Conservation (phyloP, 2,888 invertebrate genomes). For the Cryptophagus acutangulus region DNA sequence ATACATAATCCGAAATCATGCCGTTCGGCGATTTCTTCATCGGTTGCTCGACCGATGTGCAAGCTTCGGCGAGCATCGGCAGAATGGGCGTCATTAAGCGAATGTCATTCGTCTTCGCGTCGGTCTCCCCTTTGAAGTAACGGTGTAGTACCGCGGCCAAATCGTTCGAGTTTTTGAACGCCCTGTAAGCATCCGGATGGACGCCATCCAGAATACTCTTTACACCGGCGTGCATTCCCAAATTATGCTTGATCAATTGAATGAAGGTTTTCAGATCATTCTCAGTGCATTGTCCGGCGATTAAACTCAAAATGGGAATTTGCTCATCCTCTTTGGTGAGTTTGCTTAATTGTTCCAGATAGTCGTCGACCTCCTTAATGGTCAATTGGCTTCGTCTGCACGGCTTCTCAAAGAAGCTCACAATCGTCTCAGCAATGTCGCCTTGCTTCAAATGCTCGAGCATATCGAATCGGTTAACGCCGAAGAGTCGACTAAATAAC, state of each 20-base stretch:
- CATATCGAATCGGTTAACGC: constrained; percentile 73
- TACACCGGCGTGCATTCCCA: constrained; percentile 87
- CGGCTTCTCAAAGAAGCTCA: constrained; percentile 72
- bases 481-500: constrained; percentile 76
- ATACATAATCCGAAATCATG: constrained; percentile 87
- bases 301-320: constrained; percentile 64
- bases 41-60: constrained; percentile 85
- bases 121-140: constrained; percentile 29
- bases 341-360: constrained; percentile 67
- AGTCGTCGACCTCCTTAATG: constrained; percentile 70
- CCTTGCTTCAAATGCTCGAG: constrained; percentile 77
- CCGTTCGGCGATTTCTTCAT: constrained; percentile 90
- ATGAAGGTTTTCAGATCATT: constrained; percentile 81
- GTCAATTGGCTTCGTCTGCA: constrained; percentile 64
- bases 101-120: constrained; percentile 31
- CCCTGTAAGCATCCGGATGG: constrained; percentile 80
- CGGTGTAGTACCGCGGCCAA: constrained; percentile 63
- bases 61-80: constrained; percentile 93
- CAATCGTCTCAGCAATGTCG: constrained; percentile 84
- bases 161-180: constrained; percentile 82
- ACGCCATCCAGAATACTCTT: constrained; percentile 88
- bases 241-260: constrained; percentile 83
- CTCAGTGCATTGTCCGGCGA: constrained; percentile 70
- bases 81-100: constrained; percentile 89
- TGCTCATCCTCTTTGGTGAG: constrained; percentile 88